Conservation (phyloP, 2,888 invertebrate genomes). For the Mallateleia sp. region DNA sequence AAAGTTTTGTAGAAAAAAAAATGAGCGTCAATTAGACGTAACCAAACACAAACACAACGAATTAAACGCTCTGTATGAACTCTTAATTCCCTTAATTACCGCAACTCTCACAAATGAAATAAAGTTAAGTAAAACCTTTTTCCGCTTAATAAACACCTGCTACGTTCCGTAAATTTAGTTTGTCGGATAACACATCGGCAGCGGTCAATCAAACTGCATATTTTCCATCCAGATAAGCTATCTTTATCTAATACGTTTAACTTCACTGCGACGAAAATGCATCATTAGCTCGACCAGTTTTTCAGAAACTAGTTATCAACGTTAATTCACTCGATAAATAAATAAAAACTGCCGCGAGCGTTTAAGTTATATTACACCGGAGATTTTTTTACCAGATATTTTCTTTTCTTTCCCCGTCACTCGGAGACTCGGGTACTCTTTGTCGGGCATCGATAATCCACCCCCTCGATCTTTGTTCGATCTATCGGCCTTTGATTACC, state of each 20-base stretch:
- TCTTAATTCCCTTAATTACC: constrained; percentile 41
- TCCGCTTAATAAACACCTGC: constrained; percentile 54
- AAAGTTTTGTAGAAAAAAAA: constrained; percentile 23
- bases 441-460: too few species aligned
- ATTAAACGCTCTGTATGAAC: constrained; percentile 37
- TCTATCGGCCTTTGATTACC: too few species aligned
- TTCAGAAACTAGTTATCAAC: background rate
- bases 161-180: constrained; percentile 10
- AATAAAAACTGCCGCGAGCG: too few species aligned
- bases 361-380: constrained; percentile 18
- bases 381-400: constrained; percentile 18
- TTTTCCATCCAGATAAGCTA: constrained; percentile 24
- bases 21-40: constrained; percentile 37
- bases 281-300: background rate
- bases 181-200: constrained; percentile 29
- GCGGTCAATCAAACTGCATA: constrained; percentile 44
- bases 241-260: constrained; percentile 6
- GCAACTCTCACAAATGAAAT: constrained; percentile 15
- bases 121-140: constrained; percentile 44
- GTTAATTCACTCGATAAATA: background rate
- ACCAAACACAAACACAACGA: constrained; percentile 19
- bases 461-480: too few species aligned
- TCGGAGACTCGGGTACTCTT: constrained; percentile 19
- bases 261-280: background rate
- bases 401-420: constrained; percentile 25